These are phyloP conservation scores for Conus betulinus DNA, from an alignment of 1,140 invertebrate genomes.

Conservation along the genomic window DNA sequence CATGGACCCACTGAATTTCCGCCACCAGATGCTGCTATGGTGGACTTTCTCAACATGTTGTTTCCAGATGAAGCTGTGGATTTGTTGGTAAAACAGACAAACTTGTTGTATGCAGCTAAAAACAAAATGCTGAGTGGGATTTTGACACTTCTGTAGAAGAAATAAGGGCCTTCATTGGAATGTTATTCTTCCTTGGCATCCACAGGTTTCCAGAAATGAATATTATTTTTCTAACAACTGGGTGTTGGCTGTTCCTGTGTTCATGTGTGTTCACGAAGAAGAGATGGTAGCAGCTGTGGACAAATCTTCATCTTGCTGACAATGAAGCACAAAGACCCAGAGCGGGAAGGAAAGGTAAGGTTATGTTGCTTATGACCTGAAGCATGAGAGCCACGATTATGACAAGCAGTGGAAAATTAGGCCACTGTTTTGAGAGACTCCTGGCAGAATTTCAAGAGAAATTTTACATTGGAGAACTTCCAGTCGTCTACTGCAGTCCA, in stretches of 20 bases:
- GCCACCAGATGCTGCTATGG: too few relatives aligned
- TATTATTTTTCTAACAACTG: neutral
- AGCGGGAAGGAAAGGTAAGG: too few relatives aligned
- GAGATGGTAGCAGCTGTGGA: neutral
- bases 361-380: too few relatives aligned
- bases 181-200: neutral
- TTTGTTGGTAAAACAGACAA: too few relatives aligned
- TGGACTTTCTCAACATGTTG: too few relatives aligned
- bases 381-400: neutral
- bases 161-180: neutral
- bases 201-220: neutral
- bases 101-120: neutral
- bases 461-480: too few relatives aligned
- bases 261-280: neutral
- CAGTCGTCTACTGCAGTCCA: too few relatives aligned
- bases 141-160: too few relatives aligned
- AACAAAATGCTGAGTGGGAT: neutral
- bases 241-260: neutral
- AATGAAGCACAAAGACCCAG: neutral
- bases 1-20: too few relatives aligned
- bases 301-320: neutral
- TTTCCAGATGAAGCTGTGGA: too few relatives aligned
- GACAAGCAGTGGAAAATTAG: neutral
- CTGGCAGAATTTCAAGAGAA: too few relatives aligned
- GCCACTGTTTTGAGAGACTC: neutral